Base-by-base conservation (phyloP, 2,797 vertebrate genomes). In the Pseudotriccus pelzelni region DNA sequence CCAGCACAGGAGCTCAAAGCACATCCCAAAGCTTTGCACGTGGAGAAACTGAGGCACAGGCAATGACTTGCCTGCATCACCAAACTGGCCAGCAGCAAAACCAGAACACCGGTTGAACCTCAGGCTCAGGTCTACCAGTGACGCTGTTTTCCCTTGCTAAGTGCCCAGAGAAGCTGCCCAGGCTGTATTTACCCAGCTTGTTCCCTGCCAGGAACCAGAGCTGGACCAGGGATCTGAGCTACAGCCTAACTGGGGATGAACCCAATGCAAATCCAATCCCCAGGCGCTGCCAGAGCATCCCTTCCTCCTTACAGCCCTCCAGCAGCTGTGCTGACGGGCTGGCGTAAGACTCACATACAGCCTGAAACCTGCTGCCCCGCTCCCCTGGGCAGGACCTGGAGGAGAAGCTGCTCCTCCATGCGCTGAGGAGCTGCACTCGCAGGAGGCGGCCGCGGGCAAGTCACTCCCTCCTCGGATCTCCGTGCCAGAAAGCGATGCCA, bases 391-490 rank as follows among this genome's bases (percentile, higher is more conserved):
- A 89, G 55, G 59, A 63, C 69, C 91, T 13, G 63, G 63, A 89
- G 88, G 74, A 24, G 77, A 81, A 52, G 72, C 80, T 62, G 90
- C 89, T 84, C 59, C 77, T 92, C 78, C 30, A 2, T 3, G 39
- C 0, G 2, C 75, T 12, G 9, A 69, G 80, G 16, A 94, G 87
- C 82, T 73, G 69, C 79, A 24, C 47, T 69, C 7, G 22, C 89
- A 95, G 91, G 80, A 87, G 69, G 89, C 6, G 0, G 89, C 85
- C 3, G 1, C 8, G 0, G 87, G 89, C 84, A 56, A 95, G 70
- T 44, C 25, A 7, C 83, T 93, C 74, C 94, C 66, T 94, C 70
- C 91, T 93, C 91, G 85, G 77, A 96, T 91, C 87, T 93, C 59
- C 0, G 6, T 19, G 88, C 94, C 96, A 96, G 85, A 79, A 94